Percentiles rank a stretch among this genome's conserved stretches.
phyloP scores from a whole-genome alignment of 2,888 invertebrate species.

The Thecophora atra region DNA sequence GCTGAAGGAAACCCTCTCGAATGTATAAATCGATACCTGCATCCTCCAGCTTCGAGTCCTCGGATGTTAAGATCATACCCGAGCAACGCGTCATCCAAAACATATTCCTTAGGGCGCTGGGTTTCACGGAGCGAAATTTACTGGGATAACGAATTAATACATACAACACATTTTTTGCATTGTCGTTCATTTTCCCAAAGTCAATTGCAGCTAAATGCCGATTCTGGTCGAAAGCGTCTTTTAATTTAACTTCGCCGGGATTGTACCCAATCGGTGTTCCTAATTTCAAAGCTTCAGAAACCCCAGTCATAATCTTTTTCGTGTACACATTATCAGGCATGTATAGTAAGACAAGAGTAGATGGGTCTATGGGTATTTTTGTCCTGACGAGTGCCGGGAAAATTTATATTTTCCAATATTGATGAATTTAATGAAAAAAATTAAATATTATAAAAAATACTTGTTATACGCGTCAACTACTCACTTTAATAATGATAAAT shows the following conservation, averaged over 20 bases:
- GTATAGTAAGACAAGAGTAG: constrained; percentile 43
- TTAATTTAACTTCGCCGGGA: constrained; percentile 36
- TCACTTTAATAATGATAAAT: constrained; percentile 50
- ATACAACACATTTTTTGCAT: background rate
- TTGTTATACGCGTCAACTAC: no score
- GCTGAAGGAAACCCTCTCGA: constrained; percentile 57
- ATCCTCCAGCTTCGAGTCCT: constrained; percentile 37
- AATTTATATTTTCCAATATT: no score
- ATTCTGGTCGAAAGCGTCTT: constrained; percentile 49
- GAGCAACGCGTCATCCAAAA: constrained; percentile 58
- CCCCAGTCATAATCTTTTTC: constrained; percentile 40
- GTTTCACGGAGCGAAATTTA: constrained; percentile 52
- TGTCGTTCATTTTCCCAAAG: constrained; percentile 36
- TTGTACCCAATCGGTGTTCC: constrained; percentile 41
- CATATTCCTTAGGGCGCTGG: constrained; percentile 44
- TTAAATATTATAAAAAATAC: constrained; percentile 36
- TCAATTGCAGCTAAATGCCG: constrained; percentile 51
- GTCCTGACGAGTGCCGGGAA: no score
- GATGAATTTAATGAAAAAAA: background rate
- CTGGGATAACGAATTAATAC: constrained; percentile 53
- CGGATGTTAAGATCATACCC: constrained; percentile 44
- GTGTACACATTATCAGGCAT: constrained; percentile 44
- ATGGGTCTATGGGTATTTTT: background rate
- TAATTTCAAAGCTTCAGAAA: constrained; percentile 43
- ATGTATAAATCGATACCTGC: constrained; percentile 53